Percentiles rank a stretch among this genome's conserved stretches.
phyloP scores from a whole-genome alignment of 2,113 vertebrate species.

The zebrafish (Danio rerio) region GRCz12tu NC_133176.1:24391501-24392000 shows the following conservation, averaged over 20 bases:
- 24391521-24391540: not conserved
- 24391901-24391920: slow-evolving; percentile 84
- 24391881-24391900: slow-evolving; percentile 84
- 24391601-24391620: not conserved
- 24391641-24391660: too few relatives aligned
- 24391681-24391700: slow-evolving; percentile 36
- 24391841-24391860: slow-evolving; percentile 45
- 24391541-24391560: too few relatives aligned
- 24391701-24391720: slow-evolving; percentile 43
- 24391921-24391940: slow-evolving; percentile 87
- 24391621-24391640: too few relatives aligned
- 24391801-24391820: slow-evolving; percentile 40
- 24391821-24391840: slow-evolving; percentile 35
- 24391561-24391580: too few relatives aligned
- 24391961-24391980: slow-evolving; percentile 86
- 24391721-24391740: slow-evolving; percentile 37
- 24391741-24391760: slow-evolving; percentile 41
- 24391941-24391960: slow-evolving; percentile 86
- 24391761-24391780: not conserved
- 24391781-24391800: slow-evolving; percentile 11
- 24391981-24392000: slow-evolving; percentile 87
- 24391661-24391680: too few relatives aligned
- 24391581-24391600: not conserved
- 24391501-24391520: not conserved
- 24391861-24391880: slow-evolving; percentile 78